A percentile compares a stretch with the other conserved stretches of the same genome.
Evolutionary conservation across 1,140 invertebrate genomes (phyloP).

Genomic region (Eufriesea mexicana): DNA sequence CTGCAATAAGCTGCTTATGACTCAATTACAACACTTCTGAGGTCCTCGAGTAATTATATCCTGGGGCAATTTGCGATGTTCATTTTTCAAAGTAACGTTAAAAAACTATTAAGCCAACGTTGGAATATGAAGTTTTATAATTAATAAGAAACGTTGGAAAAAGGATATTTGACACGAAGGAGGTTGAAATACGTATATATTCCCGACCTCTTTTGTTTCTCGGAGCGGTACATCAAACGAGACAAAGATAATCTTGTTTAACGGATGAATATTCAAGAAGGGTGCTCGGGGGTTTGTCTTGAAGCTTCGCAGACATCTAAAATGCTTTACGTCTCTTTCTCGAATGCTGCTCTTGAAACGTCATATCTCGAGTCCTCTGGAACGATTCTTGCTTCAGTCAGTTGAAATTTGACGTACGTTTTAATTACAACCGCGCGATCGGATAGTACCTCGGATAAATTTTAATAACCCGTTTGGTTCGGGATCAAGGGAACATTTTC

Average conservation of each 20-base stretch:
- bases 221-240: neutral
- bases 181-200: neutral
- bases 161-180: no score
- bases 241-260: neutral
- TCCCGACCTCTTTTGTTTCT: no score
- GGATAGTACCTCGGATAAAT: slow-evolving; percentile 1
- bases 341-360: neutral
- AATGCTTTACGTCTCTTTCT: neutral
- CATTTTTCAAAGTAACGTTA: neutral
- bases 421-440: slow-evolving; percentile 34
- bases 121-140: no score
- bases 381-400: neutral
- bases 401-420: neutral
- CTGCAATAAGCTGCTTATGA: neutral
- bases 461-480: slow-evolving; percentile 30
- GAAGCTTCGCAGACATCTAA: neutral
- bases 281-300: neutral
- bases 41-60: neutral
- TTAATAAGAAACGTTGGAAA: no score
- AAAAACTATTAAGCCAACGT: neutral
- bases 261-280: neutral
- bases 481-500: slow-evolving; percentile 10
- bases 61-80: no score
- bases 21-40: no score
- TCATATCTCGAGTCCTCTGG: neutral